Conservation (phyloP, 2,888 invertebrate species). For the Drosophila nr. medialis region DNA sequence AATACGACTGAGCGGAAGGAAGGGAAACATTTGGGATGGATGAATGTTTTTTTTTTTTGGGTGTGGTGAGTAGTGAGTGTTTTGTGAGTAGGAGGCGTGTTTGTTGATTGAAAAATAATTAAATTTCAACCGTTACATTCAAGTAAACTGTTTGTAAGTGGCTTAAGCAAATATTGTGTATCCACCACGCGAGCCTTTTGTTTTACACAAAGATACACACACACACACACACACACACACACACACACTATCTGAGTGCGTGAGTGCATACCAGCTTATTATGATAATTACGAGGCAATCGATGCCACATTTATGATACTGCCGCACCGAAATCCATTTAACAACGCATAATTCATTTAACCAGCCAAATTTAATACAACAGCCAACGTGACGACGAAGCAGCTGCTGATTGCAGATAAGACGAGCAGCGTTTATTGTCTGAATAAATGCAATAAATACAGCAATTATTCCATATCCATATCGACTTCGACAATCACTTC, state of each 20-base stretch:
- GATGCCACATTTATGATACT: slow-evolving; percentile 54
- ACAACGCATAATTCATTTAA: slow-evolving; percentile 57
- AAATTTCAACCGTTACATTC: slow-evolving; percentile 21
- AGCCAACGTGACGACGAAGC: not conserved
- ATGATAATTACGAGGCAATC: slow-evolving; percentile 62
- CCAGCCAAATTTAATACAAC: slow-evolving; percentile 13
- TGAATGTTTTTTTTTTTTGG: not conserved
- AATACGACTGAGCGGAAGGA: slow-evolving; percentile 16
- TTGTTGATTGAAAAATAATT: slow-evolving; percentile 37
- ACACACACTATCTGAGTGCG: not conserved
- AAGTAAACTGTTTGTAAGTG: slow-evolving; percentile 25
- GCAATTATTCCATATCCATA: not conserved
- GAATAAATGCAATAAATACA: slow-evolving; percentile 1
- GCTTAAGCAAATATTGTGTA: slow-evolving; percentile 34
- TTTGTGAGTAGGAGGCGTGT: not conserved
- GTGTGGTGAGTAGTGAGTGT: not conserved
- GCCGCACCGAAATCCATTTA: slow-evolving; percentile 51
- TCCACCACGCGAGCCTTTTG: slow-evolving; percentile 28
- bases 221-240: not conserved
- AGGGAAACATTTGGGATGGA: not conserved
- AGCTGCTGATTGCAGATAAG: slow-evolving; percentile 41
- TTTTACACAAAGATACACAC: slow-evolving; percentile 6
- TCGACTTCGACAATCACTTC: not conserved
- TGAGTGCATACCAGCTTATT: slow-evolving; percentile 45
- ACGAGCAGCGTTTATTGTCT: slow-evolving; percentile 12